Evolutionary conservation across 35 echinoderm and acorn worm genomes (phyloP).

Genomic region (Apostichopus japonicus): DNA sequence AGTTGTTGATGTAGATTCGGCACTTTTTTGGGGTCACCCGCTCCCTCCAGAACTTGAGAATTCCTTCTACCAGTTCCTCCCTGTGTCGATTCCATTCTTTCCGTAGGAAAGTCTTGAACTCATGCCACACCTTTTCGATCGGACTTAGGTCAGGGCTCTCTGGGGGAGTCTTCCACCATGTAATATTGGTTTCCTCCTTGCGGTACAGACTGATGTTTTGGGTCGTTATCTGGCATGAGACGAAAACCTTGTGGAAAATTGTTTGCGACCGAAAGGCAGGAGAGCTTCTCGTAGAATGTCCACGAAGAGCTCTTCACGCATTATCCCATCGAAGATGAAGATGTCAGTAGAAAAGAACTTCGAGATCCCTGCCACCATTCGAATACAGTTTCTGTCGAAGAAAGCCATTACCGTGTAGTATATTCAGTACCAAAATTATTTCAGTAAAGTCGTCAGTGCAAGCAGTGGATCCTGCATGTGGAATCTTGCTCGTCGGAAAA

Average conservation of each 20-base stretch:
- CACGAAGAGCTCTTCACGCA: conserved; percentile 47
- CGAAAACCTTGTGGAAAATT: conserved; percentile 47
- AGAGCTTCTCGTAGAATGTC: too few relatives aligned
- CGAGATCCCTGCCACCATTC: conserved; percentile 55
- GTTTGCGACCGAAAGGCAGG: conserved; percentile 35
- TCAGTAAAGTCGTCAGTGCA: background rate
- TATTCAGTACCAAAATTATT: too few relatives aligned
- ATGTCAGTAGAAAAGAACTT: conserved; percentile 20
- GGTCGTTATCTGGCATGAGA: conserved; percentile 65
- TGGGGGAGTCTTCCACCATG: conserved; percentile 67
- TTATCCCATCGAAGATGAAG: conserved; percentile 56
- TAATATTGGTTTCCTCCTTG: conserved; percentile 19
- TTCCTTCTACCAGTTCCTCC: conserved; percentile 47
- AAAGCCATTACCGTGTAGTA: too few relatives aligned
- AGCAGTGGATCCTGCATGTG: too few relatives aligned
- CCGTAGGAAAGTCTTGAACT: conserved; percentile 59
- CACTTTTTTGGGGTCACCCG: conserved; percentile 19
- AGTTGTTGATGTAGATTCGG: conserved; percentile 53
- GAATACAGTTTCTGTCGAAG: too few relatives aligned
- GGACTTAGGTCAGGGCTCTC: conserved; percentile 73
- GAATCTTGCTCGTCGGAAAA: background rate
- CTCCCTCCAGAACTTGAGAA: conserved; percentile 48
- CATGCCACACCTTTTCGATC: conserved; percentile 61
- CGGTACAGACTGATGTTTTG: conserved; percentile 45
- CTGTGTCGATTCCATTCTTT: conserved; percentile 45